A percentile compares a stretch with the other conserved stretches of the same genome.
These are phyloP conservation scores for Serilophus lunatus DNA, from an alignment of 2,113 vertebrate species.

Conservation along the genomic window DNA sequence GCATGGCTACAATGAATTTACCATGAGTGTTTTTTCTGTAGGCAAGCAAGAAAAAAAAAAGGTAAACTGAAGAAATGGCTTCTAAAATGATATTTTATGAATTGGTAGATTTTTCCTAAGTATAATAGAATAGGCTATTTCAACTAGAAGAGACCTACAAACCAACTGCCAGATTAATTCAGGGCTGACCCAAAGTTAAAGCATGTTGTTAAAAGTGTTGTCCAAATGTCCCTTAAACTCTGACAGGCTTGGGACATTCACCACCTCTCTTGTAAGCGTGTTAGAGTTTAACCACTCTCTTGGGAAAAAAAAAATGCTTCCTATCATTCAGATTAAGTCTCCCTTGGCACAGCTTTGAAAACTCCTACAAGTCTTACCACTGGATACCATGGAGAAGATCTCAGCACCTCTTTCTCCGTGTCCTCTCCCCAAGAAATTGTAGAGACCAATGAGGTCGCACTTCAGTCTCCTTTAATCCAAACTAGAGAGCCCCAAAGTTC, in stretches of 20 bases:
- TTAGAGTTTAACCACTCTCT: not conserved
- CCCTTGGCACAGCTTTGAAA: not conserved
- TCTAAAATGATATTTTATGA: not conserved
- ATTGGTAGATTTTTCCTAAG: not conserved
- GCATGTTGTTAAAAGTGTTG: not conserved
- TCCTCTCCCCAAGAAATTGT: not conserved
- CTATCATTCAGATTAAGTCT: not conserved
- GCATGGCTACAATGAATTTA: not conserved
- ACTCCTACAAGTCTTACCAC: not conserved
- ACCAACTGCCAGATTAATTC: not conserved
- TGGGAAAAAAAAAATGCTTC: not conserved
- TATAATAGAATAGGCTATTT: not conserved
- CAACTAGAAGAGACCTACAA: not conserved
- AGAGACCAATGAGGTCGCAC: accelerated
- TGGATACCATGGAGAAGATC: not conserved
- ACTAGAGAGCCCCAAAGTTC: not conserved
- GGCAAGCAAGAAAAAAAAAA: not conserved
- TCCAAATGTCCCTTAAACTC: not conserved
- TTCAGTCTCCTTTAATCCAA: not conserved
- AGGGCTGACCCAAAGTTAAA: not conserved
- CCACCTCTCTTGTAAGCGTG: not conserved
- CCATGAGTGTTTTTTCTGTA: not conserved
- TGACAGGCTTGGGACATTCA: not conserved
- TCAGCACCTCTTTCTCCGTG: not conserved
- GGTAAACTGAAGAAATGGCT: not conserved